phyloP scores from a whole-genome alignment of 2,113 vertebrate genomes.

The Channa maculata region DNA sequence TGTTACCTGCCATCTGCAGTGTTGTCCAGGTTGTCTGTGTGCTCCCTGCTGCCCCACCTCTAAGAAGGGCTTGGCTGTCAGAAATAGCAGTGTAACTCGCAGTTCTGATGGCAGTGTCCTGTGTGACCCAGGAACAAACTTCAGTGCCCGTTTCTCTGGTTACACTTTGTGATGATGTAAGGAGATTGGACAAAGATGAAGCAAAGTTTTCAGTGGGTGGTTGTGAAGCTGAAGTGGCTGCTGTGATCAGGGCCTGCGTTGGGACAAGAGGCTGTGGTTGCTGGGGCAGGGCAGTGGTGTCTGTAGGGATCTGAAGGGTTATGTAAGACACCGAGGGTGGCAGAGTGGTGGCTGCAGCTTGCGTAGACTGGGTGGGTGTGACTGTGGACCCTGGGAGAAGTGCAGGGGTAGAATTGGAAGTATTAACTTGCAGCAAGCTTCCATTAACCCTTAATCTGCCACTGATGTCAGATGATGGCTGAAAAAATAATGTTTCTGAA shows the following conservation, averaged over 20 bases:
- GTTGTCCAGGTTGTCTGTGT: conserved; percentile 99
- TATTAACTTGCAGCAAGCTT: conserved; percentile 84
- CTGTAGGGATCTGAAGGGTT: conserved; percentile 80
- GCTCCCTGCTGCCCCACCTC: conserved; percentile 82
- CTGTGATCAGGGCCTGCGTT: conserved; percentile 57
- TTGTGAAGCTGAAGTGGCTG: conserved; percentile 60
- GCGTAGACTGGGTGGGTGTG: conserved; percentile 79
- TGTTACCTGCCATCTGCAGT: conserved; percentile 93
- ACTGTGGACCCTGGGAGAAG: conserved; percentile 78
- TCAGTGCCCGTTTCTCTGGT: conserved; percentile 43
- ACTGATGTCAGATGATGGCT: conserved; percentile 87
- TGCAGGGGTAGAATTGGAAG: conserved; percentile 80
- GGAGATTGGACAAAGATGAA: conserved; percentile 37
- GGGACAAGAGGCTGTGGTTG: conserved; percentile 64
- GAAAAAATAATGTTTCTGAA: conserved; percentile 88
- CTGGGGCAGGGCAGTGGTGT: conserved; percentile 68
- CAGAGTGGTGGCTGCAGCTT: conserved; percentile 59
- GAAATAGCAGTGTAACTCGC: conserved; percentile 70
- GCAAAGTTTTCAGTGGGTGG: conserved; percentile 31
- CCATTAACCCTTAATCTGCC: conserved; percentile 86
- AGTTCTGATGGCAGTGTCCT: conserved; percentile 55
- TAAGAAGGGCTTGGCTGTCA: conserved; percentile 71
- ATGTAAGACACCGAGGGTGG: conserved; percentile 83
- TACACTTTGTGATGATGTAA: conserved; percentile 44
- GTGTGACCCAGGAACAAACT: conserved; percentile 48